Evolutionary conservation across 2,888 invertebrate genomes (phyloP).

Genomic region (Cremastinae sp.): DNA sequence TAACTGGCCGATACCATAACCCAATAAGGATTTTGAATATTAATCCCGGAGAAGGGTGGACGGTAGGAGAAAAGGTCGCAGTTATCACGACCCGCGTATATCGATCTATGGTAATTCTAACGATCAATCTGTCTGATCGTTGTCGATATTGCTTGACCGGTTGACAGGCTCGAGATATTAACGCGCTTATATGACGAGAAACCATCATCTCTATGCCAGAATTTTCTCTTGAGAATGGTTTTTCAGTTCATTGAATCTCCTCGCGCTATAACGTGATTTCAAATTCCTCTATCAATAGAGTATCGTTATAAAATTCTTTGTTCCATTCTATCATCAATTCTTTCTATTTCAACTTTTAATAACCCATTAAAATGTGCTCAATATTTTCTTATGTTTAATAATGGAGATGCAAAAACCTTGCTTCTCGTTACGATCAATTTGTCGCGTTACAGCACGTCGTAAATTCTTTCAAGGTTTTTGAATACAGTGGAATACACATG

Average conservation of each 20-base stretch:
- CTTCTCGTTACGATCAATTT: too few relatives aligned
- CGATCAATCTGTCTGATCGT: constrained; percentile 50
- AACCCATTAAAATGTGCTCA: too few relatives aligned
- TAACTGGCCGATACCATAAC: constrained; percentile 18
- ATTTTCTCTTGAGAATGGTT: too few relatives aligned
- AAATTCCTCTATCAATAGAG: too few relatives aligned
- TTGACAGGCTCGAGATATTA: constrained; percentile 14
- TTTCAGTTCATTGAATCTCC: too few relatives aligned
- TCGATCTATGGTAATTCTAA: constrained; percentile 53
- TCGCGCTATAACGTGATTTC: too few relatives aligned
- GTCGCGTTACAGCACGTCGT: neutral
- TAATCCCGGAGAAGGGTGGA: constrained; percentile 42
- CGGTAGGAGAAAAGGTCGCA: constrained; percentile 18
- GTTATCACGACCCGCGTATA: constrained; percentile 16
- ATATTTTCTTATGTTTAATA: too few relatives aligned
- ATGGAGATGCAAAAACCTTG: too few relatives aligned
- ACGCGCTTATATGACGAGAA: constrained; percentile 27
- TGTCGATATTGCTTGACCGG: constrained; percentile 16
- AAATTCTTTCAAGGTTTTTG: constrained; percentile 34
- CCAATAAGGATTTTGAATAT: constrained; percentile 60
- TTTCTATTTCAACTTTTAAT: too few relatives aligned
- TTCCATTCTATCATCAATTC: too few relatives aligned
- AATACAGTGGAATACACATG: constrained; percentile 13
- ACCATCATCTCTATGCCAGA: neutral
- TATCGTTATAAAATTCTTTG: too few relatives aligned